Base-by-base conservation (phyloP, 1,140 invertebrate genomes). In the Eueides isabella region DNA sequence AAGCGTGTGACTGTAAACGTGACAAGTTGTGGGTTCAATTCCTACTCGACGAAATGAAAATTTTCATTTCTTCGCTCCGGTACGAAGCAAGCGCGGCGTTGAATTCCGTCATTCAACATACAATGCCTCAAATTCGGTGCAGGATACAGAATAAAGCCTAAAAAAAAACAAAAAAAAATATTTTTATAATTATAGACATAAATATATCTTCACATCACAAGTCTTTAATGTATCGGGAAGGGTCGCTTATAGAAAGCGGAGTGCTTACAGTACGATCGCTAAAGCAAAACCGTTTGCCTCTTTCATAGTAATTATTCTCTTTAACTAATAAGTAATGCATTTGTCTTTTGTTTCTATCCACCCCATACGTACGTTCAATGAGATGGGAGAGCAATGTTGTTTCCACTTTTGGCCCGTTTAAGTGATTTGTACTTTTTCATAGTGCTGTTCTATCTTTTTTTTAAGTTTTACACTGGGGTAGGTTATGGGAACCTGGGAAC, bases 291-390 rank as follows among this genome's bases (percentile, higher is more conserved):
- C 23, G 23, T 55, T 55, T 26, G 48, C 23, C 48, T 55, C 48
- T 55, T 55, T 55, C 48, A 55, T 19, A 55, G 48, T 26, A 55
- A 55, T 55, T 14, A 55, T 55, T 23, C 48, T 55, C 23, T 55
- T 23, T 26, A 55, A 26, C 48, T 55, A 55, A 55, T 55, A 55
- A 55, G 48, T 55, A 55, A 55, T 55, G 48, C 48, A 26, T 55
- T 55, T 23, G 48, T 55, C 48, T 55, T 44, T 55, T 55, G 48
- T 55, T 55, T 23, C 11, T 19, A 26, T 23, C 23, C 48, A 26
- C 5, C 9, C 23, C 9, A 7, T 55, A 55, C 9, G 41, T 55
- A 19, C 44, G 44, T 23, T 23, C 44, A 19, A 55, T 55, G 44
- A 55, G 35, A 12, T 12, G 35, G 35, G 5, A 11, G 16, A n/a